phyloP scores from a whole-genome alignment of 1,140 invertebrate genomes.

The Drosophila neocordata region DNA sequence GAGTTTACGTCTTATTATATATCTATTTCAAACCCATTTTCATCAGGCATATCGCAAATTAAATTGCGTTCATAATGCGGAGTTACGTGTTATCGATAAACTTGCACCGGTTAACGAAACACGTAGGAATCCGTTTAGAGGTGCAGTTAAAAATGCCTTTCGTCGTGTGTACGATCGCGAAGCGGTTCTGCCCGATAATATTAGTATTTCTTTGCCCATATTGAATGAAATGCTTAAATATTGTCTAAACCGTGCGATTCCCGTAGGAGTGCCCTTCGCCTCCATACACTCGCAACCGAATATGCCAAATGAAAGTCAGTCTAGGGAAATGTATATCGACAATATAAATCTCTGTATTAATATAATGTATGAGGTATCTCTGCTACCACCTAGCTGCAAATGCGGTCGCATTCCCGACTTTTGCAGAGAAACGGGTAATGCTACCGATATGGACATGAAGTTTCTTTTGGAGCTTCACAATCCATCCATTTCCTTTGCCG shows the following conservation, averaged over 20 bases:
- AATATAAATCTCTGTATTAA: conserved; percentile 18
- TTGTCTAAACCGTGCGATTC: conserved; percentile 1
- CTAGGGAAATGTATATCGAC: neutral
- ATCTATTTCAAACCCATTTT: conserved; percentile 17
- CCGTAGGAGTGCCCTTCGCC: conserved; percentile 37
- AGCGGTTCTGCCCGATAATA: conserved; percentile 22
- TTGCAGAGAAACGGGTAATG: conserved; percentile 22
- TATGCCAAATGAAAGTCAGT: conserved; percentile 18
- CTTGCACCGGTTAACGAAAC: conserved; percentile 21
- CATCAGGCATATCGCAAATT: conserved; percentile 12
- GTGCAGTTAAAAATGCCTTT: conserved; percentile 21
- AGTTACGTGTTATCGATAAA: conserved; percentile 15
- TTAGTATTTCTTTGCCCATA: conserved; percentile 19
- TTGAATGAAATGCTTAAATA: conserved; percentile 37
- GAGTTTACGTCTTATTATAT: conserved; percentile 2
- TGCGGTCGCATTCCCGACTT: conserved; percentile 25
- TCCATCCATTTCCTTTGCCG: neutral
- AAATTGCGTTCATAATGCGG: conserved; percentile 2
- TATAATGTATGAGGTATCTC: conserved; percentile 34
- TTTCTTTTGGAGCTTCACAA: neutral
- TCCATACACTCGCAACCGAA: conserved; percentile 16
- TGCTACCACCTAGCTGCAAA: conserved; percentile 36
- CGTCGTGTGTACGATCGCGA: neutral
- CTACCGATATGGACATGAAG: conserved; percentile 3
- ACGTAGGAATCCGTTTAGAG: neutral